Conservation (phyloP, 2,888 invertebrate genomes). For the Tanypteryx hageni region DNA sequence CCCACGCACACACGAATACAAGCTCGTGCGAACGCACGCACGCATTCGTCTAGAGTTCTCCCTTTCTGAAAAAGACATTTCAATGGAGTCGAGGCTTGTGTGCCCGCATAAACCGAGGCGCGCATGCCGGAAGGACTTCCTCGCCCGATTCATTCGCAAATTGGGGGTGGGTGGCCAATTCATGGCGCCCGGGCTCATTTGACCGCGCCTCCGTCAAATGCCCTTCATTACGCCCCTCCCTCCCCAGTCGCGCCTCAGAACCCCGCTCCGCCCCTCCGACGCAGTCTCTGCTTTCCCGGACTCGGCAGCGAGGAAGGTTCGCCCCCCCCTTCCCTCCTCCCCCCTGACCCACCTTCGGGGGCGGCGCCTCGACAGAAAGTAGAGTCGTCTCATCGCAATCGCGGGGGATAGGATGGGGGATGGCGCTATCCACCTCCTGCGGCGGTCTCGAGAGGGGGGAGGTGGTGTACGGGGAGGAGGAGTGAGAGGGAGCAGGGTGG, state of each 20-base stretch:
- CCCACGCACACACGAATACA: too few relatives aligned
- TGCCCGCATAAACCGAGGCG: neutral
- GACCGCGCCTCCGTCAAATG: constrained; percentile 39
- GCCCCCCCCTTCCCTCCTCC: neutral
- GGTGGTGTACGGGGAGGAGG: too few relatives aligned
- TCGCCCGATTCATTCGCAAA: constrained; percentile 28
- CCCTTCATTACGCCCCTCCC: constrained; percentile 44
- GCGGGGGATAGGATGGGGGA: neutral
- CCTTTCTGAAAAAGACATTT: too few relatives aligned
- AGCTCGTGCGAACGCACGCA: too few relatives aligned
- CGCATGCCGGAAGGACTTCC: neutral
- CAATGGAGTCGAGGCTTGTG: too few relatives aligned
- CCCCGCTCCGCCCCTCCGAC: neutral
- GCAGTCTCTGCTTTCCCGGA: neutral
- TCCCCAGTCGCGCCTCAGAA: too few relatives aligned
- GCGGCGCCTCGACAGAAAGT: neutral
- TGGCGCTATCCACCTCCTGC: neutral
- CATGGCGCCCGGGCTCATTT: constrained; percentile 7
- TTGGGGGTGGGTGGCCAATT: constrained; percentile 47
- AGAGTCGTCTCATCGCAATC: neutral
- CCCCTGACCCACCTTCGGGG: neutral
- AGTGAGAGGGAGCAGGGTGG: too few relatives aligned
- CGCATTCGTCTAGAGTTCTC: too few relatives aligned
- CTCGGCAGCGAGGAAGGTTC: neutral
- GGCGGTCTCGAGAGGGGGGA: too few relatives aligned